phyloP scores from a whole-genome alignment of 2,797 vertebrate genomes.

The Myotis myotis region DNA sequence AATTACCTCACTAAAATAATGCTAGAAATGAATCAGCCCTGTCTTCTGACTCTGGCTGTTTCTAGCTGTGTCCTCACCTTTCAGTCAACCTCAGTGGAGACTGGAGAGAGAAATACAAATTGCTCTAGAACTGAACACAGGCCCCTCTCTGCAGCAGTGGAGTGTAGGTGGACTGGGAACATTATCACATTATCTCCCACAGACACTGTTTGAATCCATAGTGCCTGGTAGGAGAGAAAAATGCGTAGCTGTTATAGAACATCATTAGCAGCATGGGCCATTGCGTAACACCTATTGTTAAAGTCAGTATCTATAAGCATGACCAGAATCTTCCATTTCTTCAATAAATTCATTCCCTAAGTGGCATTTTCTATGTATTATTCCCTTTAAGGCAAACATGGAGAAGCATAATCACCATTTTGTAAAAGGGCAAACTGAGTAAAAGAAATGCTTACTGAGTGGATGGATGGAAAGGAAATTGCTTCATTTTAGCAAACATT shows the following conservation, averaged over 20 bases:
- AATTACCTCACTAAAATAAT: conserved; percentile 42
- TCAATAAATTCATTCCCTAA: not conserved
- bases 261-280: not conserved
- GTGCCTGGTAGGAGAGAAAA: not conserved
- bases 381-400: not conserved
- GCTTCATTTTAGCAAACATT: not conserved
- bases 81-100: not conserved
- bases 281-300: not conserved
- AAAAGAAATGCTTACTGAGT: not conserved
- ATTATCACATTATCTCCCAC: not conserved
- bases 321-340: not conserved
- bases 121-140: not conserved
- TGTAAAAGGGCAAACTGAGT: not conserved
- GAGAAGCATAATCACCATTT: not conserved
- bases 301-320: not conserved
- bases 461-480: not conserved
- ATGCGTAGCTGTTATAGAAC: not conserved
- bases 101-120: not conserved
- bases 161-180: not conserved
- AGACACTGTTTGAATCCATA: not conserved
- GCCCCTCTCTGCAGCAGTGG: not conserved
- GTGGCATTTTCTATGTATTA: not conserved
- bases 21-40: conserved; percentile 2
- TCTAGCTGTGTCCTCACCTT: conserved; percentile 1
- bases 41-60: not conserved